phyloP scores from a whole-genome alignment of 1,140 invertebrate species.

The Pemphigus obesinymphae region DNA sequence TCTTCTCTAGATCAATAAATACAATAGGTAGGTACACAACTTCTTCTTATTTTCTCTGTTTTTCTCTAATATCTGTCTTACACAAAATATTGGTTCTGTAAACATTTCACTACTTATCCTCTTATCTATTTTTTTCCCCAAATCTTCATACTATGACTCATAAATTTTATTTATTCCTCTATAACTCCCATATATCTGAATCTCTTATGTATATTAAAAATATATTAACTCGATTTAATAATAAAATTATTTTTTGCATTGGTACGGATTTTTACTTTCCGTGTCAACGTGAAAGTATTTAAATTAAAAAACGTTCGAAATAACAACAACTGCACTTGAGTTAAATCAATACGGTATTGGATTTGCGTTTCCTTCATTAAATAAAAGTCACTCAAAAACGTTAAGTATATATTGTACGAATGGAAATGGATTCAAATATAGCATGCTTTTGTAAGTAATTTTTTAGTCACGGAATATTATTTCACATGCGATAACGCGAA shows the following conservation, averaged over 20 bases:
- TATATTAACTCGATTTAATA: background rate
- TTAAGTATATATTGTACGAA: background rate
- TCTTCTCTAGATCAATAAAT: too few species aligned
- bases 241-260: background rate
- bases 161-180: too few species aligned
- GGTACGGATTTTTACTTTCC: background rate
- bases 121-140: too few species aligned
- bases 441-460: constrained; percentile 3
- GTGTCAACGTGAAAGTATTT: background rate
- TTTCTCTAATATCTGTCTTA: too few species aligned
- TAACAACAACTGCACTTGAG: background rate
- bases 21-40: too few species aligned
- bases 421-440: constrained; percentile 36
- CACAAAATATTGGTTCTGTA: too few species aligned
- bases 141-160: too few species aligned
- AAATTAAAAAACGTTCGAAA: background rate
- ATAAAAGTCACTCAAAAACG: background rate
- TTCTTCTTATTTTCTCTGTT: too few species aligned
- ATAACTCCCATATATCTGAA: too few species aligned
- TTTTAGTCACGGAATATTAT: constrained; percentile 29
- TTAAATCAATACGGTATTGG: background rate
- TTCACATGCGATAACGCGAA: constrained; percentile 17
- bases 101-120: too few species aligned
- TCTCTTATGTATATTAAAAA: background rate
- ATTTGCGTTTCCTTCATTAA: background rate